These are phyloP conservation scores for Microcebus murinus DNA, from an alignment of 2,113 vertebrate genomes.

Conservation along the genomic window DNA sequence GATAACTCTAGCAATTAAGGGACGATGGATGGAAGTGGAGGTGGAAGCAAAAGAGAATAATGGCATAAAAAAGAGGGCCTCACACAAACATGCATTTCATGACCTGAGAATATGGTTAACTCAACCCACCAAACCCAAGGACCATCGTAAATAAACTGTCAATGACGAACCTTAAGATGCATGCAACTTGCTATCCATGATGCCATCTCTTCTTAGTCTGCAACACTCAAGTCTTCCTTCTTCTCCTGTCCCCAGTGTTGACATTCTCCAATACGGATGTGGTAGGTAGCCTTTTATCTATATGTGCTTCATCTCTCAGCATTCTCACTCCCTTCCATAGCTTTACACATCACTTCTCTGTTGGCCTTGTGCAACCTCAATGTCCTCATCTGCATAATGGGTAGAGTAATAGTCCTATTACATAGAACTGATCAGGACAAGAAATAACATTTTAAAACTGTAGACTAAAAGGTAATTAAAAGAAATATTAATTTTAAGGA, in stretches of 20 bases:
- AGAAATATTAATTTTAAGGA: neutral
- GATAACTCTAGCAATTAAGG: neutral
- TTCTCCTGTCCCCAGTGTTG: neutral
- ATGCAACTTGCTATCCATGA: neutral
- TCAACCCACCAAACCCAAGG: neutral
- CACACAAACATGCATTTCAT: neutral
- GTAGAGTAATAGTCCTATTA: neutral
- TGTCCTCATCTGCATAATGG: neutral
- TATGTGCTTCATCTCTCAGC: neutral
- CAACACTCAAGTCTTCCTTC: neutral
- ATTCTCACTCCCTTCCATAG: neutral
- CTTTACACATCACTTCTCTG: neutral
- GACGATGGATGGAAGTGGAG: neutral
- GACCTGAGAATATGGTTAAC: neutral
- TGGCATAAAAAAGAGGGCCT: neutral
- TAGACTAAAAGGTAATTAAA: neutral
- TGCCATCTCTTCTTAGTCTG: neutral
- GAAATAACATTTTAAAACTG: neutral
- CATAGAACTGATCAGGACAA: neutral
- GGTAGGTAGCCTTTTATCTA: neutral
- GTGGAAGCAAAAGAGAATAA: neutral
- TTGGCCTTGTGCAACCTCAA: neutral
- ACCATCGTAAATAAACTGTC: neutral
- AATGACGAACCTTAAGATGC: neutral
- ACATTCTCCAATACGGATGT: neutral